phyloP scores from a whole-genome alignment of 2,888 invertebrate genomes.

The Hirudinaria manillensis region DNA sequence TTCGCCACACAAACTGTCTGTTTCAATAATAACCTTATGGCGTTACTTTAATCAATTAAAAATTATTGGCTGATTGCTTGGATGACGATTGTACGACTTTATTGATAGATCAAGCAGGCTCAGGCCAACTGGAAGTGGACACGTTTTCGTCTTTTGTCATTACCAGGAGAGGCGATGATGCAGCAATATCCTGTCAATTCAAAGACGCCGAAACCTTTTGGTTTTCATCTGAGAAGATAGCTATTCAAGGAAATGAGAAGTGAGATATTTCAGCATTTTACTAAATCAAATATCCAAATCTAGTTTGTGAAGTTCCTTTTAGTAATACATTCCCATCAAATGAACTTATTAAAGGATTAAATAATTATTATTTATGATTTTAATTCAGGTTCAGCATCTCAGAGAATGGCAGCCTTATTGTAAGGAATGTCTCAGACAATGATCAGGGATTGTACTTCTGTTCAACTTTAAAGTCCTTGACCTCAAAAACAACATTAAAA shows the following conservation, averaged over 20 bases:
- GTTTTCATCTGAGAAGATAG: not conserved
- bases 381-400: not conserved
- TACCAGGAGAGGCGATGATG: not conserved
- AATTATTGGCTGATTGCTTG: not conserved
- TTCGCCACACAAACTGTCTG: no score
- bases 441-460: conserved; percentile 20
- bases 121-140: not conserved
- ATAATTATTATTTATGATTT: not conserved
- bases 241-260: not conserved
- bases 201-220: not conserved
- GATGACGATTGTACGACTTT: no score
- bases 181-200: not conserved
- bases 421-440: not conserved
- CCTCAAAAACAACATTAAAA: not conserved
- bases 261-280: not conserved
- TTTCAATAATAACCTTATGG: not conserved
- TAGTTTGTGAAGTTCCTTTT: not conserved
- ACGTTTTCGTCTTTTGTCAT: not conserved
- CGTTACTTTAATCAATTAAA: not conserved
- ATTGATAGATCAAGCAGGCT: not conserved
- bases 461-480: not conserved
- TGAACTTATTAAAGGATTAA: not conserved
- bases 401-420: not conserved
- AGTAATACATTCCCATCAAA: no score
- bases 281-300: not conserved